Conservation (phyloP, 1,140 invertebrate species). For the Papilio polytes region DNA sequence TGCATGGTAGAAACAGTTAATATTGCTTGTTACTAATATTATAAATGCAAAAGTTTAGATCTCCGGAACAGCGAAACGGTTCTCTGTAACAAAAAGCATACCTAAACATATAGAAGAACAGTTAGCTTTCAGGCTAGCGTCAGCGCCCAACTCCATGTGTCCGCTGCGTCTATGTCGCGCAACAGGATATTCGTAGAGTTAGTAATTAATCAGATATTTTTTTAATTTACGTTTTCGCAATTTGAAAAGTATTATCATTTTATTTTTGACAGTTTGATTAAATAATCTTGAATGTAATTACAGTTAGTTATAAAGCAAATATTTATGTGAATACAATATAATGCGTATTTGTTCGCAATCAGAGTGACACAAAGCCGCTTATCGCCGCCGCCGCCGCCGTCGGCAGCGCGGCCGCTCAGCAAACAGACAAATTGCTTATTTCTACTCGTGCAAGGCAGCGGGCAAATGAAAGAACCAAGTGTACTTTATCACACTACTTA, state of each 20-base stretch:
- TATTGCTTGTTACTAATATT: too few relatives aligned
- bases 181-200: not conserved
- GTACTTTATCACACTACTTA: not conserved
- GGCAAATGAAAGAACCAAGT: not conserved
- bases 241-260: not conserved
- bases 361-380: constrained; percentile 9
- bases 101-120: too few relatives aligned
- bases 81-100: too few relatives aligned
- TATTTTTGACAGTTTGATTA: not conserved
- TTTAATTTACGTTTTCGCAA: not conserved
- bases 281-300: not conserved
- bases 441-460: not conserved
- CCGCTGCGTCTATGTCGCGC: too few relatives aligned
- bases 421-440: not conserved
- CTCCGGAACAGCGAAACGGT: too few relatives aligned
- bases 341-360: constrained; percentile 5
- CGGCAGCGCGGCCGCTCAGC: not conserved
- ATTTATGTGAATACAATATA: constrained; percentile 1
- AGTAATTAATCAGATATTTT: not conserved
- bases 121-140: too few relatives aligned
- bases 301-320: not conserved
- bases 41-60: too few relatives aligned
- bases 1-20: not conserved
- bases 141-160: too few relatives aligned
- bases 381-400: not conserved